Base-by-base conservation (phyloP, 2,888 invertebrate genomes). In the Zeuzera pyrina region DNA sequence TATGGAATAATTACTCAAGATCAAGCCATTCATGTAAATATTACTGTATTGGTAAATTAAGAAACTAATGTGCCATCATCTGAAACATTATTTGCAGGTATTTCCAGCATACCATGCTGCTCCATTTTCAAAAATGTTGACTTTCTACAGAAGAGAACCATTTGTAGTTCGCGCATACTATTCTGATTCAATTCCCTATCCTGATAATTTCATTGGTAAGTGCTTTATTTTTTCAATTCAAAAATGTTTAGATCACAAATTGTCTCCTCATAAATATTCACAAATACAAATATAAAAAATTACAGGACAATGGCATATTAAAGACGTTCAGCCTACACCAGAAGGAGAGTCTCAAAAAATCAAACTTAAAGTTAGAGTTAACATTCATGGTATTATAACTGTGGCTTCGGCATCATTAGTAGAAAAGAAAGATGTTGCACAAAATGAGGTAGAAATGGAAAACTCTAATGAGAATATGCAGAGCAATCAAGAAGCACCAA, bases 311-410 rank as follows among this genome's bases (percentile, higher is more conserved):
- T 95, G 92, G 88, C 78, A 87, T 29, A 89, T 95, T 38, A 90
- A 89, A 55, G 93, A 94, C 57, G 88, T 98, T 3, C 91, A 91
- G 49, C 94, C 98, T 3, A 92, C 91, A 15, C 73, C 92, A 0
- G 94, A 94, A 41, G 97, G 97, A 15, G 95, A 95, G 56, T 89
- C 92, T n/a, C 92, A 95, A 42, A 98, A 97, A 73, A 92, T 98
- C 1, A 98, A 98, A 78, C 91, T 99, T 3, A 98, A 98, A 84
- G 95, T 96, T 3, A 88, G 97, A 49, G 87, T 99, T 33, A 97
- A 98, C 83, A 86, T 93, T 30, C 93, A 99, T 68, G 98, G 99
- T 30, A 91, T 98, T 39, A 91, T 99, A 59, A 88, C 89, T 7
- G 89, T 98, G 13, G 89, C 92, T 7, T 92, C 92, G 32, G 98